phyloP scores from a whole-genome alignment of 2,888 invertebrate genomes.

The Abscondita cerata region DNA sequence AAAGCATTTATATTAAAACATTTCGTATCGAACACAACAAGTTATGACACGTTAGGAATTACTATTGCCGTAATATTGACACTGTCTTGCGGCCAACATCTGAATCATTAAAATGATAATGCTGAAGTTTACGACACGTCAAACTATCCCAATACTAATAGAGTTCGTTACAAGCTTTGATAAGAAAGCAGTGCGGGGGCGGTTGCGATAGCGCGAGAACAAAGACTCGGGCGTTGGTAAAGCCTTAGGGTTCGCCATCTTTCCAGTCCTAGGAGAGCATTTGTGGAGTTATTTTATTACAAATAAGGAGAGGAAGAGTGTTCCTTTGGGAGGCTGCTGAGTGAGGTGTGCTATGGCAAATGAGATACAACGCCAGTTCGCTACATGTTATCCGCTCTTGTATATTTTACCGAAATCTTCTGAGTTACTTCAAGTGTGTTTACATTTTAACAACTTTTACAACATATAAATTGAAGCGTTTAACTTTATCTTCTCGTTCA shows the following conservation, averaged over 20 bases:
- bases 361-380: conserved; percentile 54
- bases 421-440: conserved; percentile 35
- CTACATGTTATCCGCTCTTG: conserved; percentile 41
- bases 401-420: conserved; percentile 43
- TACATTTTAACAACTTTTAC: conserved; percentile 37
- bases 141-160: conserved; percentile 50
- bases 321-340: conserved; percentile 56
- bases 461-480: conserved; percentile 32
- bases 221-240: conserved; percentile 49
- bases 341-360: conserved; percentile 57
- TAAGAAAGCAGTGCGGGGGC: conserved; percentile 36
- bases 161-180: conserved; percentile 36
- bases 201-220: conserved; percentile 42
- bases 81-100: conserved; percentile 40
- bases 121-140: conserved; percentile 51
- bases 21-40: conserved; percentile 38
- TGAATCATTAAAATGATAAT: conserved; percentile 56
- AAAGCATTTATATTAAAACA: conserved; percentile 44
- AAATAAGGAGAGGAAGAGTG: conserved; percentile 60
- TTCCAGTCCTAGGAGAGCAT: conserved; percentile 57
- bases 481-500: conserved; percentile 28
- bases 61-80: conserved; percentile 40
- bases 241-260: conserved; percentile 55
- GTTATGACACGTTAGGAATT: conserved; percentile 37
- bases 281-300: conserved; percentile 61